phyloP scores from a whole-genome alignment of 2,797 vertebrate species.

The Harpagifer antarcticus region DNA sequence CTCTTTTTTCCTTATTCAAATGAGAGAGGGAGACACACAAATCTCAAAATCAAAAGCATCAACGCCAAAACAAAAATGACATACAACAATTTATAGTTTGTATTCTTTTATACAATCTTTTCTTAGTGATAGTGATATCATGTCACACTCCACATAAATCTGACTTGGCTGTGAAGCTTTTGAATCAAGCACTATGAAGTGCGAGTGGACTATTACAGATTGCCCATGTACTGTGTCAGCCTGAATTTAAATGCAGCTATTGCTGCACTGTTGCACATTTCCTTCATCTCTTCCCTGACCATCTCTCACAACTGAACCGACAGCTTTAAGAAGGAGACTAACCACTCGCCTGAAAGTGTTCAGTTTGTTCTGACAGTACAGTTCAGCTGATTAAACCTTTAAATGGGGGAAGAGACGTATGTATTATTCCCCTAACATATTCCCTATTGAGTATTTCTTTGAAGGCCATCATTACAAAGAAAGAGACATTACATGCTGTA shows the following conservation, averaged over 20 bases:
- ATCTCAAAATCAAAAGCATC: slow-evolving; percentile 49
- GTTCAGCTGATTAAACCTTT: slow-evolving; percentile 26
- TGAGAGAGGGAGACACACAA: slow-evolving; percentile 43
- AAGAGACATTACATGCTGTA: background rate
- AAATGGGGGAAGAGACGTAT: background rate
- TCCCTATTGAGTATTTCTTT: slow-evolving; percentile 3
- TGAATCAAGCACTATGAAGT: slow-evolving; percentile 55
- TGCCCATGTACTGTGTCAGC: slow-evolving; percentile 50
- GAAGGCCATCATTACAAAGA: background rate
- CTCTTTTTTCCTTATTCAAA: slow-evolving; percentile 64
- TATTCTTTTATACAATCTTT: slow-evolving; percentile 13
- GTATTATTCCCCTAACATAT: slow-evolving; percentile 11
- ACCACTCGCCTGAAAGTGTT: slow-evolving; percentile 42
- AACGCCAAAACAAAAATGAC: slow-evolving; percentile 38
- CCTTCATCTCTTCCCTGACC: slow-evolving; percentile 48
- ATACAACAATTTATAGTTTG: slow-evolving; percentile 4
- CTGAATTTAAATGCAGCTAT: slow-evolving; percentile 65
- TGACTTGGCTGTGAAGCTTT: slow-evolving; percentile 51
- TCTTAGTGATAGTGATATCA: slow-evolving; percentile 5
- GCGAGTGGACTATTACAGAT: slow-evolving; percentile 55
- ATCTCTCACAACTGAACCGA: slow-evolving; percentile 53
- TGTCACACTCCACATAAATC: slow-evolving; percentile 48
- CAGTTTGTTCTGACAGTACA: slow-evolving; percentile 39
- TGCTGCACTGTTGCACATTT: slow-evolving; percentile 59
- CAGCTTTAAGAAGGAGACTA: slow-evolving; percentile 52